These are phyloP conservation scores for Alouatta palliata DNA, from an alignment of 2,113 vertebrate species.

Conservation along the genomic window DNA sequence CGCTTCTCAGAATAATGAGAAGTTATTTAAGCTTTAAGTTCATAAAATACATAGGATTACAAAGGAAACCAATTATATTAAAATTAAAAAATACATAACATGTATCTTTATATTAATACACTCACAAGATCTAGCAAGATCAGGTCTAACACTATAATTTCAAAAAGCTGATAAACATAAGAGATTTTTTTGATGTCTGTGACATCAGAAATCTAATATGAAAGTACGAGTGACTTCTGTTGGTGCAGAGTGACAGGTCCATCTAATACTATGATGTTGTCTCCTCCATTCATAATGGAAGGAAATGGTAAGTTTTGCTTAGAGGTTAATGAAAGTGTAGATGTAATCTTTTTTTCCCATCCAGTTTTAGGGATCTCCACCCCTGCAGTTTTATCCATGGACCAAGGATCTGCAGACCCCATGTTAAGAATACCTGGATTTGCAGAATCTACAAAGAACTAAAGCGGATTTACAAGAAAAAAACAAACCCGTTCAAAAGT, in stretches of 20 bases:
- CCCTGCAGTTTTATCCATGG: background rate
- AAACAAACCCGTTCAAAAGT: no score
- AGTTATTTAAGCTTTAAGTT: background rate
- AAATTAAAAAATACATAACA: background rate
- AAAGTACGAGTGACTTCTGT: background rate
- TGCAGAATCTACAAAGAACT: background rate
- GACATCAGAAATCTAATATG: background rate
- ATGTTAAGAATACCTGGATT: background rate
- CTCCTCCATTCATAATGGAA: background rate
- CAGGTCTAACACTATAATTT: background rate
- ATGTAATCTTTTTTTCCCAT: background rate
- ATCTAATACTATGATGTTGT: background rate
- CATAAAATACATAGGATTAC: background rate
- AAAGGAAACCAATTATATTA: background rate
- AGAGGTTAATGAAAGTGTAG: background rate
- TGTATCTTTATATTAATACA: background rate
- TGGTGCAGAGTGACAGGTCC: background rate
- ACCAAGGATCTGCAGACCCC: background rate
- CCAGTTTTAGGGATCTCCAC: background rate
- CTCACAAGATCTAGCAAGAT: background rate
- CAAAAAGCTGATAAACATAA: background rate
- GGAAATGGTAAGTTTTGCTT: background rate
- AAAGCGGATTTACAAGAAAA: no score
- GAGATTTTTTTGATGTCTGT: background rate
- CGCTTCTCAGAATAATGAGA: background rate